Evolutionary conservation across 2,888 invertebrate genomes (phyloP).

Genomic region (Perithous albicinctus): DNA sequence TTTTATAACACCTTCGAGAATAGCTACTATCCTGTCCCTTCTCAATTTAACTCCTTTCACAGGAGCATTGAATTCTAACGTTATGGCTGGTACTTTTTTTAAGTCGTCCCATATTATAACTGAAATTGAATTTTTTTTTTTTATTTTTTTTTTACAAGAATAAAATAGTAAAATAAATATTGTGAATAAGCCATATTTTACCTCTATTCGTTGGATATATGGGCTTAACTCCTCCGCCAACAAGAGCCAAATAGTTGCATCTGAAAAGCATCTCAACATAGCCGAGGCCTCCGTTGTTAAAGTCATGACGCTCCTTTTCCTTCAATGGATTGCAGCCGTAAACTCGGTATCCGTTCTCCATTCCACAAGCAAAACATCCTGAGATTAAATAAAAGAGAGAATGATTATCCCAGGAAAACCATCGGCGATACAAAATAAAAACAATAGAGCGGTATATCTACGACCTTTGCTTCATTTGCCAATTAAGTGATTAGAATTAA

Average conservation of each 20-base stretch:
- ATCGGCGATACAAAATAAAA: too few species aligned
- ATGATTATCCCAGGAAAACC: too few species aligned
- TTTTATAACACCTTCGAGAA: conserved; percentile 97
- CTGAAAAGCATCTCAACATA: conserved; percentile 99
- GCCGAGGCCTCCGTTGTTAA: conserved; percentile 96
- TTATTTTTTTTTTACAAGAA: not conserved
- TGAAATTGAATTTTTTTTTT: conserved; percentile 78
- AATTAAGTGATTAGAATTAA: not conserved
- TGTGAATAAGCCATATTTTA: conserved; percentile 73
- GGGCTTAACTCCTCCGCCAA: conserved; percentile 96
- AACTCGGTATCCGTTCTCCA: conserved; percentile 97
- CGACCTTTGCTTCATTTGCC: not conserved
- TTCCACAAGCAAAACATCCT: conserved; percentile 99
- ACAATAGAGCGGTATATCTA: not conserved
- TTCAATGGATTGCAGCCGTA: conserved; percentile 99
- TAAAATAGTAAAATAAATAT: conserved; percentile 15
- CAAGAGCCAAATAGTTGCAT: conserved; percentile 98
- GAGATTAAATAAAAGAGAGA: conserved; percentile 41
- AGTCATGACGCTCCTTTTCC: conserved; percentile 98
- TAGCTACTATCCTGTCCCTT: conserved; percentile 98
- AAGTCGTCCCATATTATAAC: conserved; percentile 99
- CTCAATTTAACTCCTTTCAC: conserved; percentile 97
- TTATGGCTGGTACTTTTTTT: conserved; percentile 97
- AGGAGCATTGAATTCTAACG: conserved; percentile 96
- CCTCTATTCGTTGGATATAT: conserved; percentile 97